Evolutionary conservation across 2,888 invertebrate species (phyloP), one percentile per base, ranked within the genome.

Genomic region (Habroteleia sp.): DNA sequence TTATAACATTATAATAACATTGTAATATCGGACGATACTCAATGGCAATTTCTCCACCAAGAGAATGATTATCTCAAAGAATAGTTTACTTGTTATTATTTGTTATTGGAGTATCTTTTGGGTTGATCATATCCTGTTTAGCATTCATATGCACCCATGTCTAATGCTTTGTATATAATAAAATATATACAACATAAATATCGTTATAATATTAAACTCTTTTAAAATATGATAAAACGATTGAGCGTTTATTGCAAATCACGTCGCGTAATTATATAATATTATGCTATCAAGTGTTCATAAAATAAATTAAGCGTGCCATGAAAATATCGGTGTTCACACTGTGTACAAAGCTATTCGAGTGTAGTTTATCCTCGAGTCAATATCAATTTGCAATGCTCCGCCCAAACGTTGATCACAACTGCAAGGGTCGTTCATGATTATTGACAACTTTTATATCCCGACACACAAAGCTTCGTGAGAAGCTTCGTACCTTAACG

Each of bases 321-420:
- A 50, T 72, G 50, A 50, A 63, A 71, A 63, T 63, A 63, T 62
- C 39, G 41, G 16, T 20, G 13, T 31, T 72, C 33, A 33, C 29
- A 25, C 33, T 25, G 54, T 31, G 52, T 39, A 33, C 56, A 31
- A 31, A 60, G 68, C 68, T 31, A 11, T 54, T 42, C 44, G 25
- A 62, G 16, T 23, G 39, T 10, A 31, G 52, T 54, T 46, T 56
- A 68, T 68, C 48, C 65, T 35, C 66, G 60, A 66, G 73, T 74
- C 66, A 74, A 74, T 74, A 74, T 74, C 60, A 74, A 74, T 74
- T 66, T 74, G 66, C 65, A 46, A 66, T 33, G 73, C 73, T 62
- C 66, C 73, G 73, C 73, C 73, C 60, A 66, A 60, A 62, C 56
- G 62, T 46, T 66, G 60, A 66, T 66, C 66, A 10, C 54, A 46